Conservation (phyloP, 2,888 invertebrate species). For the Aphidoletes aphidimyza region DNA sequence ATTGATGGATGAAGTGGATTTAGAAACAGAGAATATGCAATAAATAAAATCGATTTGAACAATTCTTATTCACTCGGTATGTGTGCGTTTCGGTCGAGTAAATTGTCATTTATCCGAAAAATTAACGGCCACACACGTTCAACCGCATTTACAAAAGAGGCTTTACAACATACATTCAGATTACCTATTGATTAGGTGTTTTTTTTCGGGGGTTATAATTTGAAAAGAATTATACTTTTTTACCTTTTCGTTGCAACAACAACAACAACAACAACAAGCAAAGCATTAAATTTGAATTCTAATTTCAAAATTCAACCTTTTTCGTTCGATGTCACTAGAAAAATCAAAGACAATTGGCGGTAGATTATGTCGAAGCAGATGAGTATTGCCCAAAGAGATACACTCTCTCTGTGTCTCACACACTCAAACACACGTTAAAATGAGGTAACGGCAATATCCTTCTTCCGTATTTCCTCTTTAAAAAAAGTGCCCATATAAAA, state of each 20-base stretch:
- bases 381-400: neutral
- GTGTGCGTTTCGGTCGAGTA: neutral
- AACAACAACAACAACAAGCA: too few species aligned
- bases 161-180: neutral
- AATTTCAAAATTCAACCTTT: neutral
- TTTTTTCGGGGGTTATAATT: neutral
- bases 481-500: neutral
- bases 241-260: neutral
- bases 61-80: neutral
- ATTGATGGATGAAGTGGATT: constrained; percentile 31
- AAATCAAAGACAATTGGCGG: constrained; percentile 5
- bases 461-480: constrained; percentile 24
- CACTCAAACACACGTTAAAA: too few species aligned
- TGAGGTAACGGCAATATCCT: constrained; percentile 36
- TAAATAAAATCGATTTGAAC: constrained; percentile 35
- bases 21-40: neutral
- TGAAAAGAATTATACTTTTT: constrained; percentile 28
- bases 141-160: neutral
- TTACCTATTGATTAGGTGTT: constrained; percentile 20
- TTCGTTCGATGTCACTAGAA: neutral
- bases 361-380: too few species aligned
- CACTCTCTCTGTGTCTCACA: too few species aligned
- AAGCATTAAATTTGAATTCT: constrained; percentile 27
- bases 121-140: constrained; percentile 48
- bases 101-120: constrained; percentile 48